Conservation (phyloP, 2,888 invertebrate genomes). For the Choristoneura rosaceana region DNA sequence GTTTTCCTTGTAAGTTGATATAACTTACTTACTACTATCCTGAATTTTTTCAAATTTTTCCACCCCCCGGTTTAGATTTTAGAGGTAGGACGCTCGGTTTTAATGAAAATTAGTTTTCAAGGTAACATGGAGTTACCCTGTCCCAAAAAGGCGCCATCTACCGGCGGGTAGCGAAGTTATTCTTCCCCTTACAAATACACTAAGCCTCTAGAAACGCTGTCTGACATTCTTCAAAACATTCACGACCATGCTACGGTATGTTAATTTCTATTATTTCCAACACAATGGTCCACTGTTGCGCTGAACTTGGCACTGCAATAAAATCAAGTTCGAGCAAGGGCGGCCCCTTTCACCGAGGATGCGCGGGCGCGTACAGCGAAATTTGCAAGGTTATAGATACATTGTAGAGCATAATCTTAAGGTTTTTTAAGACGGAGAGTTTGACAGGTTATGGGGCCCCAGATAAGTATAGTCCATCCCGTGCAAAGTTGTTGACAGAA, state of each 20-base stretch:
- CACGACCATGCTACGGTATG: constrained; percentile 9
- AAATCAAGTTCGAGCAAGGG: constrained; percentile 7
- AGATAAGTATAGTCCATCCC: too few species aligned
- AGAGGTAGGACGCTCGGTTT: too few species aligned
- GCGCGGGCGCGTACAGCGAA: background rate
- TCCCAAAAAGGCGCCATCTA: background rate
- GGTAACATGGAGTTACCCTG: too few species aligned
- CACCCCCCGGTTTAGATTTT: too few species aligned
- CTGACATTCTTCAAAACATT: background rate
- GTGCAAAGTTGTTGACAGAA: too few species aligned
- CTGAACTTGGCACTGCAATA: constrained; percentile 19
- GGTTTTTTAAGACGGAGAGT: background rate
- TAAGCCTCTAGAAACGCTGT: background rate
- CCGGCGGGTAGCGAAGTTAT: too few species aligned
- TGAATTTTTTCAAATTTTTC: too few species aligned
- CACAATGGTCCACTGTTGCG: constrained; percentile 16
- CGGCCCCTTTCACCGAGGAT: constrained; percentile 18
- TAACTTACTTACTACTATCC: too few species aligned
- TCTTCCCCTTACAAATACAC: too few species aligned
- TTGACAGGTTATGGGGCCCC: too few species aligned
- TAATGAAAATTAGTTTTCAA: too few species aligned
- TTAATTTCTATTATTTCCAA: constrained; percentile 9
- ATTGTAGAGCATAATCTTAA: background rate
- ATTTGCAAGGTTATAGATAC: constrained; percentile 6
- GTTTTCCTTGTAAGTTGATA: too few species aligned